phyloP scores from a whole-genome alignment of 2,888 invertebrate species.

The Eulithis testata region DNA sequence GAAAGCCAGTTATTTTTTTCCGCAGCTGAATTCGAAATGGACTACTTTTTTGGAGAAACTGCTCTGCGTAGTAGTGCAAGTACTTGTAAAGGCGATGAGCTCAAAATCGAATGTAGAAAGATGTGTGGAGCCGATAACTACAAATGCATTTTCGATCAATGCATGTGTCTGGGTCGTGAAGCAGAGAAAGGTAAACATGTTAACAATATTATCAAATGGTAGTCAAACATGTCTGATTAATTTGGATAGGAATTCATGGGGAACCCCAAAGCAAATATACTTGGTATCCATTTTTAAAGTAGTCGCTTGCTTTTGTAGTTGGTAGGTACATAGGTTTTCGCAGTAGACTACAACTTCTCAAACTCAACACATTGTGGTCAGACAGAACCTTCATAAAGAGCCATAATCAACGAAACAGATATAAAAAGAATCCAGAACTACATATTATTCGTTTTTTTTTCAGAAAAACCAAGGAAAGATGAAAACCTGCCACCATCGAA shows the following conservation, averaged over 20 bases:
- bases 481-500: constrained; percentile 6
- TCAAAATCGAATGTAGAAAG: constrained; percentile 1
- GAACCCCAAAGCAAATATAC: too few relatives aligned
- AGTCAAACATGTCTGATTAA: too few relatives aligned
- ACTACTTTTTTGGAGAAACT: constrained; percentile 20
- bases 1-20: not conserved
- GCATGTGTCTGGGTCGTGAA: constrained; percentile 8
- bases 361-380: too few relatives aligned
- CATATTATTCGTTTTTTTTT: not conserved
- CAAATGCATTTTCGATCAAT: constrained; percentile 5
- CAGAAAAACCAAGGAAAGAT: not conserved
- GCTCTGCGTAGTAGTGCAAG: constrained; percentile 1
- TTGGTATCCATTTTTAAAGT: too few relatives aligned
- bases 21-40: constrained; percentile 15
- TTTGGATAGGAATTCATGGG: too few relatives aligned
- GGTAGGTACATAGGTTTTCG: too few relatives aligned
- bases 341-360: too few relatives aligned
- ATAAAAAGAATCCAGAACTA: not conserved
- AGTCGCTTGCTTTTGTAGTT: too few relatives aligned
- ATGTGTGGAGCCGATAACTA: constrained; percentile 15
- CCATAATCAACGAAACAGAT: too few relatives aligned
- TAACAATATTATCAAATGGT: not conserved
- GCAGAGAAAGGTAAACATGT: constrained; percentile 1
- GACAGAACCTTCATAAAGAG: too few relatives aligned
- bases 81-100: constrained; percentile 3